Evolutionary conservation across 2,113 vertebrate species (phyloP), one percentile per base, ranked within the genome.

Genomic region (Tonatia bakeri): DNA sequence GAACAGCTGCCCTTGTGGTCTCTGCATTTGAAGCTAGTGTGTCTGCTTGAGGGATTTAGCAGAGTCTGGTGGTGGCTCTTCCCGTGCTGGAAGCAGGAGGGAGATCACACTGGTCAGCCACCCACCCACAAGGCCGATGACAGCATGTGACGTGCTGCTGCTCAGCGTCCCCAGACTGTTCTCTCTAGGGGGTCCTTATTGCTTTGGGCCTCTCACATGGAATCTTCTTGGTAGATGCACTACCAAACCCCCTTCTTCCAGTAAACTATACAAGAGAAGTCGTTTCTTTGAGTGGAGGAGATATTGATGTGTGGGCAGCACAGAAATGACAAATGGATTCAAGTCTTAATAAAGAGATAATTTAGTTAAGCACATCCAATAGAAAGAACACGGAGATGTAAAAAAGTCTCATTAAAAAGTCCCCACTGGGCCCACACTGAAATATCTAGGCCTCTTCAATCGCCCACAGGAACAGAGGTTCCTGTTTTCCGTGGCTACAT

Each of bases 291-390:
- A 69, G 19, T 22, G 28, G 3, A n/a, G 36, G 54, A 91, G 45
- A 81, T 77, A 69, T 9, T 96, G 97, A 97, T 43, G 81, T 91
- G 72, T 70, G 67, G 90, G 61, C 24, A 85, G 33, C 72, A 89
- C 15, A 73, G 87, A 40, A 96, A 94, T 94, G 94, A 61, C 82
- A 76, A 65, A 96, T 50, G 52, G 26, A 91, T 88, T 56, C 82
- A 93, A 26, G 92, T 59, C 40, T 64, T 43, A n/a, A 69, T 76
- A 89, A 93, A 94, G 96, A 97, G 85, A 0, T 19, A 50, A 95
- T 95, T 90, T 96, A 95, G 16, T 94, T 77, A 93, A 96, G 97
- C 75, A 40, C 3, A 96, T 65, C 86, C 72, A 96, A 92, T 24
- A 83, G 61, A 73, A 81, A 97, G 83, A 31, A 75, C 0, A 1